These are phyloP conservation scores for Ambastaia sidthimunki DNA, from an alignment of 2,797 vertebrate species.

Conservation along the genomic window DNA sequence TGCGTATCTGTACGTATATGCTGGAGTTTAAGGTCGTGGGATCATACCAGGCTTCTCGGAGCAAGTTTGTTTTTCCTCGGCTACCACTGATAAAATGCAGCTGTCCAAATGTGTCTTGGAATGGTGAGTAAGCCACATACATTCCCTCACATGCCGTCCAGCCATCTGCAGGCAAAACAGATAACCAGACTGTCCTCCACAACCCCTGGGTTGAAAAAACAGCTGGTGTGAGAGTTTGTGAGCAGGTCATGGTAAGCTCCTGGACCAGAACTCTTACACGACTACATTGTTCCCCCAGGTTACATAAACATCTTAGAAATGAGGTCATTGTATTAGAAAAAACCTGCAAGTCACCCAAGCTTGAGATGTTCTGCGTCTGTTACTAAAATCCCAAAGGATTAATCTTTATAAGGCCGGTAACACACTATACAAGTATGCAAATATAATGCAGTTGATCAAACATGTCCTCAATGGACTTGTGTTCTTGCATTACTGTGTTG, in stretches of 20 bases:
- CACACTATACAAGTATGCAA: not conserved
- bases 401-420: not conserved
- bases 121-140: not conserved
- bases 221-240: not conserved
- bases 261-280: slow-evolving; percentile 7
- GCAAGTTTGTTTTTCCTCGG: slow-evolving; percentile 71
- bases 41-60: slow-evolving; percentile 67
- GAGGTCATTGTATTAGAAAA: slow-evolving; percentile 35
- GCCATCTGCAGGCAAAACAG: slow-evolving; percentile 36
- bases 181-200: slow-evolving; percentile 24
- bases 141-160: slow-evolving; percentile 5
- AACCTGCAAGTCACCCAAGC: not conserved
- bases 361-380: slow-evolving; percentile 9
- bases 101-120: slow-evolving; percentile 70
- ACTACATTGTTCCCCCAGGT: slow-evolving; percentile 31
- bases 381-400: not conserved
- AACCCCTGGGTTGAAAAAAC: slow-evolving; percentile 22
- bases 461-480: not conserved
- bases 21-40: slow-evolving; percentile 62
- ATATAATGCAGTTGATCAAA: not conserved
- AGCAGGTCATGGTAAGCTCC: slow-evolving; percentile 22
- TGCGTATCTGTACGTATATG: not conserved
- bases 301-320: slow-evolving; percentile 46
- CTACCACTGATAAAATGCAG: slow-evolving; percentile 77
- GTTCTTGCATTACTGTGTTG: not conserved